These are phyloP conservation scores for Bombus soroeensis DNA, from an alignment of 1,140 invertebrate species.

Conservation along the genomic window DNA sequence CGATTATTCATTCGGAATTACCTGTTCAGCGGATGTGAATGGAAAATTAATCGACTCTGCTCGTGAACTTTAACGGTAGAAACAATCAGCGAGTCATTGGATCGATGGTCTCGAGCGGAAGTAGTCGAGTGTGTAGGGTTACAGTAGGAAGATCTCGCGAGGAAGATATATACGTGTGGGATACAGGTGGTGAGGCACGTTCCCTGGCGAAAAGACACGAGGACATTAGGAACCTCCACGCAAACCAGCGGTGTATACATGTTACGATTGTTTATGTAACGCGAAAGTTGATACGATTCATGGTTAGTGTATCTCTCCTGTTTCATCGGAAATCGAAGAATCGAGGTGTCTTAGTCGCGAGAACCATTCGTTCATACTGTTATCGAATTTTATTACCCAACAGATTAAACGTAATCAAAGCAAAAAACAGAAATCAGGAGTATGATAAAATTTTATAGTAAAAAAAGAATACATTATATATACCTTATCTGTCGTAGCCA, in stretches of 20 bases:
- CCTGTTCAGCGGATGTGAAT: not conserved
- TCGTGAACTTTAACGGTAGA: conserved; percentile 29
- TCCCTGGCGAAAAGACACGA: conserved; percentile 18
- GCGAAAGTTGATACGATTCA: conserved; percentile 45
- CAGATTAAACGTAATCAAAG: not conserved
- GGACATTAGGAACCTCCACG: conserved; percentile 27
- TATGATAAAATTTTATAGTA: not conserved
- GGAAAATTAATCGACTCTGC: not conserved
- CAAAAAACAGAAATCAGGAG: not conserved
- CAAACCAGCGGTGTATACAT: conserved; percentile 21
- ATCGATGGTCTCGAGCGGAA: conserved; percentile 33
- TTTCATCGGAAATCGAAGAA: conserved; percentile 24
- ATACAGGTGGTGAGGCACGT: conserved; percentile 44
- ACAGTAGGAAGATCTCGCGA: conserved; percentile 41
- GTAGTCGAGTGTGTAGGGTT: conserved; percentile 40
- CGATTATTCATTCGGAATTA: not conserved
- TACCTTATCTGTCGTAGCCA: not conserved
- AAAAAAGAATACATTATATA: not conserved
- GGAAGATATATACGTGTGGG: not conserved
- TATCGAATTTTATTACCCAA: no score
- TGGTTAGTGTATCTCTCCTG: conserved; percentile 2
- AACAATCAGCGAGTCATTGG: conserved; percentile 18
- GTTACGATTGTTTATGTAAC: conserved; percentile 50
- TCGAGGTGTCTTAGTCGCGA: not conserved
- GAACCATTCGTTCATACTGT: not conserved